A percentile compares a stretch with the other conserved stretches of the same genome.
Conservation (phyloP, 2,888 invertebrate species). For the Synanthedon myopaeformis region DNA sequence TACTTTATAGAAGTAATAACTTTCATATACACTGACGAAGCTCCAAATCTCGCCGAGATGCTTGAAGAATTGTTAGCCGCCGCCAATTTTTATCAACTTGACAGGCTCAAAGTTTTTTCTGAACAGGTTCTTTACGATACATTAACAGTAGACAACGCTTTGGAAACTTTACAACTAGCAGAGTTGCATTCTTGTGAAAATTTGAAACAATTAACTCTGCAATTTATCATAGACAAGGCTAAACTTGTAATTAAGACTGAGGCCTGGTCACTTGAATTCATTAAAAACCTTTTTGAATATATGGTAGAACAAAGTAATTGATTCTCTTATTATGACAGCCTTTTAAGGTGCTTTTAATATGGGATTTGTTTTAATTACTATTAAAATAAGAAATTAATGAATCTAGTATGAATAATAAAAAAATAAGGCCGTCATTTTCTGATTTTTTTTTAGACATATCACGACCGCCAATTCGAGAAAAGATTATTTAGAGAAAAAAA, state of each 20-base stretch:
- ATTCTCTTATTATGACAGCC: too few species aligned
- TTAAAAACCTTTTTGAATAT: constrained; percentile 56
- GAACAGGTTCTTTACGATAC: constrained; percentile 55
- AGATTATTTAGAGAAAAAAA: too few species aligned
- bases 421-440: too few species aligned
- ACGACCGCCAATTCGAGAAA: too few species aligned
- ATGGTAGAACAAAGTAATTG: constrained; percentile 22
- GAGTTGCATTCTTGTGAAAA: constrained; percentile 51
- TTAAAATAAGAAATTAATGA: too few species aligned
- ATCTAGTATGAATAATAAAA: too few species aligned
- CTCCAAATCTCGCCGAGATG: constrained; percentile 51
- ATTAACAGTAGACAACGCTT: constrained; percentile 58
- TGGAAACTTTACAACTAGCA: constrained; percentile 52
- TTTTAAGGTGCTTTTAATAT: too few species aligned
- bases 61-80: constrained; percentile 54
- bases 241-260: constrained; percentile 54
- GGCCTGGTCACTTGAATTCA: constrained; percentile 56
- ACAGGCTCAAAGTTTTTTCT: constrained; percentile 47
- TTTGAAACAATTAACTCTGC: constrained; percentile 43
- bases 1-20: constrained; percentile 47
- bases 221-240: constrained; percentile 59
- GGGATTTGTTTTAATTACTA: too few species aligned
- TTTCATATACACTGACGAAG: constrained; percentile 57
- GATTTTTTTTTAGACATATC: too few species aligned
- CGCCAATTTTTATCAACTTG: constrained; percentile 56